These are phyloP conservation scores for Neuroterus valhalla DNA, from an alignment of 1,140 invertebrate species.

Conservation along the genomic window DNA sequence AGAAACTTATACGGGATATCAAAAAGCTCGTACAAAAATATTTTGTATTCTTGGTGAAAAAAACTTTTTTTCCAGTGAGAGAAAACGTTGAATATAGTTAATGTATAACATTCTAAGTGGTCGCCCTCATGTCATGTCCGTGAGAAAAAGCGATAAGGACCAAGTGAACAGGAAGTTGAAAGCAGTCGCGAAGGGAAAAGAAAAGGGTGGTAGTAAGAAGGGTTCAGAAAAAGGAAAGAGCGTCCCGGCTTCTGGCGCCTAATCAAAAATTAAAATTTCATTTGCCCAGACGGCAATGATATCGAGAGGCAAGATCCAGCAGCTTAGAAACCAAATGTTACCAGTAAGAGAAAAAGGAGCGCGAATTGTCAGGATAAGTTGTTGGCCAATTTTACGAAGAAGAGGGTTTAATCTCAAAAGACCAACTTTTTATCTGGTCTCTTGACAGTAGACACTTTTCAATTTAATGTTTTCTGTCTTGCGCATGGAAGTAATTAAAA, in stretches of 20 bases:
- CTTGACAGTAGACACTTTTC: not conserved
- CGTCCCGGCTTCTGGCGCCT: constrained; percentile 51
- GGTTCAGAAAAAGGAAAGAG: constrained; percentile 40
- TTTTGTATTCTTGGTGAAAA: too few relatives aligned
- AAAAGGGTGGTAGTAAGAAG: constrained; percentile 39
- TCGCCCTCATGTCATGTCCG: not conserved
- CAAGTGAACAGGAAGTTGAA: constrained; percentile 4
- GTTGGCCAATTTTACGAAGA: constrained; percentile 32
- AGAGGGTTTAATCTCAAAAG: constrained; percentile 56
- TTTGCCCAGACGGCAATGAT: constrained; percentile 57
- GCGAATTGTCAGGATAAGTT: constrained; percentile 34
- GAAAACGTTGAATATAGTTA: not conserved
- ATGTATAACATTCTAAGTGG: constrained; percentile 31
- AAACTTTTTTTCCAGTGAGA: too few relatives aligned
- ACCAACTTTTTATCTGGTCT: constrained; percentile 53
- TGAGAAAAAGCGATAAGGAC: constrained; percentile 19
- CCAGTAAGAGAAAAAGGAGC: constrained; percentile 40
- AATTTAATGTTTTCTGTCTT: not conserved
- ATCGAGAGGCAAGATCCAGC: constrained; percentile 48
- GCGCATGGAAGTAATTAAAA: not conserved
- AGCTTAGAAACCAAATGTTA: constrained; percentile 32
- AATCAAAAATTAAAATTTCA: constrained; percentile 75
- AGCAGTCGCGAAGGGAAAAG: constrained; percentile 11
- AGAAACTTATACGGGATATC: too few relatives aligned
- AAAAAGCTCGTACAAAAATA: too few relatives aligned